Evolutionary conservation across 2,888 invertebrate genomes (phyloP).

Genomic region (Machimus rusticus): DNA sequence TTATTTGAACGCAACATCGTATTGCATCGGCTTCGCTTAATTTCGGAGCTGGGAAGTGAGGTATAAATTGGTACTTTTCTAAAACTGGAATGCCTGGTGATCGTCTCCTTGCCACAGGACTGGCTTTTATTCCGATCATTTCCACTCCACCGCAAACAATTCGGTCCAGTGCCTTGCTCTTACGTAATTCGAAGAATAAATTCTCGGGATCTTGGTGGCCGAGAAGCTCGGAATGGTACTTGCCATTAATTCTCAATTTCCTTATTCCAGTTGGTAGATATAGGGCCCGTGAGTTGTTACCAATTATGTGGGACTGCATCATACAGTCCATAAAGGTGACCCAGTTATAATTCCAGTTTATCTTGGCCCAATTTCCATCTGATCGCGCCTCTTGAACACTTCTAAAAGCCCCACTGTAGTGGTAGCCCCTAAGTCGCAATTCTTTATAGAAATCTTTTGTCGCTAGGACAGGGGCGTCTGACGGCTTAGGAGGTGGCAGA

Average conservation of each 20-base stretch:
- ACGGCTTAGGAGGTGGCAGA: conserved; percentile 50
- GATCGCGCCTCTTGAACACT: conserved; percentile 56
- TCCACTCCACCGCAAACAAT: conserved; percentile 78
- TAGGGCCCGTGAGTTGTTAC: conserved; percentile 73
- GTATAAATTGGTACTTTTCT: conserved; percentile 77
- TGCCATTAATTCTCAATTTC: conserved; percentile 73
- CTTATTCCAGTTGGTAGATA: conserved; percentile 79
- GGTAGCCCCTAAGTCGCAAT: conserved; percentile 75
- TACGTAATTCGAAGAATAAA: conserved; percentile 56
- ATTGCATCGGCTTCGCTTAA: conserved; percentile 64
- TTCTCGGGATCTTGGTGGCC: conserved; percentile 58
- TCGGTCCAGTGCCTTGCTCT: conserved; percentile 54
- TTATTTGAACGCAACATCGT: conserved; percentile 72
- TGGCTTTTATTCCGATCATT: conserved; percentile 78
- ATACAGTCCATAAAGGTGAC: conserved; percentile 88
- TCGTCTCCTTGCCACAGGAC: conserved; percentile 73
- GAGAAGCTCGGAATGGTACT: conserved; percentile 67
- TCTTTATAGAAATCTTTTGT: conserved; percentile 76
- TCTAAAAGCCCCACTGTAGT: conserved; percentile 63
- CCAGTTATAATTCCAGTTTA: conserved; percentile 83
- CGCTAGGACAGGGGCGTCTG: conserved; percentile 60
- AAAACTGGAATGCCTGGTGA: conserved; percentile 78
- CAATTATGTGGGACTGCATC: conserved; percentile 81
- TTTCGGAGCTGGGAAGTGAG: conserved; percentile 64
- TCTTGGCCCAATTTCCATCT: conserved; percentile 59